Evolutionary conservation across 2,113 vertebrate genomes (phyloP).

Genomic region (Nothocercus julius): DNA sequence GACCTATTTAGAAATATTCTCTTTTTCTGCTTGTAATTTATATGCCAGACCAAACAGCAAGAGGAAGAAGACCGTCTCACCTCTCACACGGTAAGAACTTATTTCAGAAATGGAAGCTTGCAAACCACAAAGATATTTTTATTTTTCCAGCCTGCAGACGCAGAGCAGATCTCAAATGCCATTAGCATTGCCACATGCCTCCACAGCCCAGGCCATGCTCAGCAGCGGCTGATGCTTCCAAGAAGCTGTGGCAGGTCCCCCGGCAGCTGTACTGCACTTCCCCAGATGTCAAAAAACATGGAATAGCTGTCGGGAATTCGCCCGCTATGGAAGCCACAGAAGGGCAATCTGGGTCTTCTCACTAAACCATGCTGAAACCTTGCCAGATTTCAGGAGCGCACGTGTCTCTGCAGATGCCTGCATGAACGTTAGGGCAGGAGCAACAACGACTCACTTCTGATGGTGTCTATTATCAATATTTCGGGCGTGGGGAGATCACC

Average conservation of each 20-base stretch:
- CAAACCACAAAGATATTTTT: not conserved
- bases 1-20: not conserved
- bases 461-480: not conserved
- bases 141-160: not conserved
- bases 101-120: not conserved
- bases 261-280: not conserved
- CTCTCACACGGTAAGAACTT: not conserved
- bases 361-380: constrained; percentile 11
- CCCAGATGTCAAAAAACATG: constrained; percentile 29
- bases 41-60: not conserved
- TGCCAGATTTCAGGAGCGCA: constrained; percentile 28
- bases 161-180: not conserved
- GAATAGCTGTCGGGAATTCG: not conserved
- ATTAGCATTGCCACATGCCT: rapidly evolving
- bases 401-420: constrained; percentile 26
- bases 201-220: not conserved
- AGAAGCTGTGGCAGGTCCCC: not conserved
- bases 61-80: not conserved
- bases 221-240: not conserved
- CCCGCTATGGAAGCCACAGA: not conserved
- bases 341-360: constrained; percentile 46
- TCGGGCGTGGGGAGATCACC: too few species aligned
- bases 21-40: not conserved
- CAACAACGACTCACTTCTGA: constrained; percentile 12
- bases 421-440: not conserved